Base-by-base conservation (phyloP, 2,113 vertebrate genomes). In the Bubalus kerabau region DNA sequence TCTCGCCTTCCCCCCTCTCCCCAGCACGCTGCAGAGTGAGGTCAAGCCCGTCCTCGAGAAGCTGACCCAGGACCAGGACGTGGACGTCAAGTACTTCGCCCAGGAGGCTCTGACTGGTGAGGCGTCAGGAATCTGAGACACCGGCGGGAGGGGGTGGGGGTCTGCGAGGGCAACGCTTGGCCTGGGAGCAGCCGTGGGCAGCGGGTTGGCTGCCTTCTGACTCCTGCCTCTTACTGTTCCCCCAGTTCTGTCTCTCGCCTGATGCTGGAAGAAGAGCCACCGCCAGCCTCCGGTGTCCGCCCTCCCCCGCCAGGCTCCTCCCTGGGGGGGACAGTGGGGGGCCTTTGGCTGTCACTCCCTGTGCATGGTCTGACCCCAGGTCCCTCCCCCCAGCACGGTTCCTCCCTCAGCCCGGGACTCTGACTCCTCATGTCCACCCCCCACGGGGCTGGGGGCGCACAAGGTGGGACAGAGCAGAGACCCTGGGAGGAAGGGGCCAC, bases 41-140 rank as follows among this genome's bases (percentile, higher is more conserved):
- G 98, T 99, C 52, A 99, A 99, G 94, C 98, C 98, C 11, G 97
- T 98, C 90, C 96, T 99, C n/a, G 98, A 99, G 80, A 99, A 99
- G 94, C 97, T 99, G 74, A 98, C 98, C 28, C 98, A 98, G 90
- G 99, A 99, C 87, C 98, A 99, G 88, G 98, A 99, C 24, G 98
- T 99, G 48, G 99, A 99, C 1, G 99, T 99, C 96, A 99, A 99
- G 82, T 99, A 99, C 90, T 99, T 99, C 14, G 99, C 99, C 92
- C 99, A 99, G 98, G 99, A 99, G 97, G 98, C 99, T 2, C 97
- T 99, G 57, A 98, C 97, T 40, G 98, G 99, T 99, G 67, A 91
- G 98, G 24, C 15, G 13, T 28, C 7, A 40, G 32, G n/a, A 19
- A 4, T 8, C 7, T 1, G 64, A n/a, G 32, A 50, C 2, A 1